Percentiles rank a stretch among this genome's conserved stretches.
Evolutionary conservation across 2,797 vertebrate species (phyloP).

Genomic region (Triplophysa bombifrons): DNA sequence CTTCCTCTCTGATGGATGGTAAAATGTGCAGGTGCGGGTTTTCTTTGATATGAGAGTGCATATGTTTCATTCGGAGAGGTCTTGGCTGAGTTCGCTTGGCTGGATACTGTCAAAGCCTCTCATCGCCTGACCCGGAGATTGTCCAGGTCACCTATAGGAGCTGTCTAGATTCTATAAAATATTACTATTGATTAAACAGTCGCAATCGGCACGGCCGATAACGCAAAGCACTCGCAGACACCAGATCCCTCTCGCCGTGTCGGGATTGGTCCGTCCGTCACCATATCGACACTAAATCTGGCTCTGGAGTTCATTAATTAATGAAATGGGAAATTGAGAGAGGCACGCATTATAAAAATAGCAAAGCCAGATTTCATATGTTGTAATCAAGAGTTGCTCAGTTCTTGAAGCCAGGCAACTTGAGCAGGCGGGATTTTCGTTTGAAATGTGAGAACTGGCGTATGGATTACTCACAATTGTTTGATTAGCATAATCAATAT

Average conservation of each 20-base stretch:
- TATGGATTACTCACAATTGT: slow-evolving; percentile 50
- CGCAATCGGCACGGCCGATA: slow-evolving; percentile 29
- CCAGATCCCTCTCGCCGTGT: slow-evolving; percentile 14
- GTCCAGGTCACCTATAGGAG: slow-evolving; percentile 45
- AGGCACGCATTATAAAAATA: slow-evolving; percentile 45
- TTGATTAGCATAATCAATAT: slow-evolving; percentile 49
- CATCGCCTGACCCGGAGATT: slow-evolving; percentile 17
- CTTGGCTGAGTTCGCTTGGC: slow-evolving; percentile 38
- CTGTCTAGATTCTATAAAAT: slow-evolving; percentile 34
- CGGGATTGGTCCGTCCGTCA: not conserved
- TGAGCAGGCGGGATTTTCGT: slow-evolving; percentile 19
- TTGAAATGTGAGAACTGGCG: slow-evolving; percentile 49
- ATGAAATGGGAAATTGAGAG: slow-evolving; percentile 47
- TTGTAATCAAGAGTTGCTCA: slow-evolving; percentile 48
- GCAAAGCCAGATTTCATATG: slow-evolving; percentile 49
- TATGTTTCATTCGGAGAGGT: slow-evolving; percentile 56
- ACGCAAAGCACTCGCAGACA: slow-evolving; percentile 26
- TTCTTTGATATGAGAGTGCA: slow-evolving; percentile 62
- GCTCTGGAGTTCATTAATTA: slow-evolving; percentile 47
- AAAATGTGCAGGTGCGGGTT: slow-evolving; percentile 55
- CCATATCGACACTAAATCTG: slow-evolving; percentile 24
- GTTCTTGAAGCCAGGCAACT: slow-evolving; percentile 24
- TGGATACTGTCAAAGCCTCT: slow-evolving; percentile 34
- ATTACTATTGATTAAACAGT: slow-evolving; percentile 1
- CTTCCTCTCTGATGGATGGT: slow-evolving; percentile 59